phyloP scores from a whole-genome alignment of 1,140 invertebrate genomes.

The Drosophila athabasca region DNA sequence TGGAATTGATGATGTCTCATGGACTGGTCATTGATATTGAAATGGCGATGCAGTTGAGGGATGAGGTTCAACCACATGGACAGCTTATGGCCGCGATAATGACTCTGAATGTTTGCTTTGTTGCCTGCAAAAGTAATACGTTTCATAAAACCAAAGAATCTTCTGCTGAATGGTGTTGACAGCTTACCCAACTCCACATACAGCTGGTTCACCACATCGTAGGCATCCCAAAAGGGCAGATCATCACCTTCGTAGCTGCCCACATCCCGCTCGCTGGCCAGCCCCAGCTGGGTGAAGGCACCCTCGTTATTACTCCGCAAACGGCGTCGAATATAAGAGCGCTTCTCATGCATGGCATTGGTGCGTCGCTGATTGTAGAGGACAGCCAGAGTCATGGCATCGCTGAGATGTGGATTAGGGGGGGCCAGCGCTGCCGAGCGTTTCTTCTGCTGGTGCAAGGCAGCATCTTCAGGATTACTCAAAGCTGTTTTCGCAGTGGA shows the following conservation, averaged over 20 bases:
- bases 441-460: conserved; percentile 48
- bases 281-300: conserved; percentile 35
- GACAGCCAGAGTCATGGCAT: conserved; percentile 70
- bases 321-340: conserved; percentile 60
- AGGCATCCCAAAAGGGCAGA: conserved; percentile 93
- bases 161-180: neutral
- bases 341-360: conserved; percentile 75
- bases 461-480: conserved; percentile 7
- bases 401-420: conserved; percentile 21
- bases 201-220: conserved; percentile 94
- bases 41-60: conserved; percentile 92
- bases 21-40: conserved; percentile 88
- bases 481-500: conserved; percentile 30
- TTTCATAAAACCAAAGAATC: neutral
- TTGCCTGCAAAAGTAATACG: conserved; percentile 84
- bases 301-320: conserved; percentile 67
- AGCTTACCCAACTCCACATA: conserved; percentile 91
- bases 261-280: conserved; percentile 44
- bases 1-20: conserved; percentile 92
- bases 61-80: conserved; percentile 96
- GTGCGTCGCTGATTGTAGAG: conserved; percentile 77
- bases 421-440: conserved; percentile 29
- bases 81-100: conserved; percentile 95
- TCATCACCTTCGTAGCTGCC: conserved; percentile 72
- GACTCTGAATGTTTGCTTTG: conserved; percentile 89